These are phyloP conservation scores for Amblyjoppa fuscipennis DNA, from an alignment of 2,888 invertebrate genomes.

Conservation along the genomic window DNA sequence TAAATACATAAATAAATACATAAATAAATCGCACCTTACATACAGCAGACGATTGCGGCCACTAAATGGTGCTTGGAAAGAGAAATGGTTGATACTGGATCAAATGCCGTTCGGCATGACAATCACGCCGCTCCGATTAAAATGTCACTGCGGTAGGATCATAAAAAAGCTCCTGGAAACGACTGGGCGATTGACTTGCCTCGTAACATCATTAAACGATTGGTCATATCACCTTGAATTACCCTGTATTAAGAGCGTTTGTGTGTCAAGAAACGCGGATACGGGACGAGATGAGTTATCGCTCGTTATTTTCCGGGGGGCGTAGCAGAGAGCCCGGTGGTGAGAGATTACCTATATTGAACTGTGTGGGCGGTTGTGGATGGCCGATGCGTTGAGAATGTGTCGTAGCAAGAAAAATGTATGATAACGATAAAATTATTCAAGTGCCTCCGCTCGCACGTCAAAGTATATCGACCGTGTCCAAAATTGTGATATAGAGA, in stretches of 20 bases:
- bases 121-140: too few relatives aligned
- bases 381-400: conserved; percentile 5
- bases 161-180: not conserved
- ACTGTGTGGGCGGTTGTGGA: conserved; percentile 21
- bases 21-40: too few relatives aligned
- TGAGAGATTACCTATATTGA: conserved; percentile 30
- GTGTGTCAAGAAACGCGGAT: not conserved
- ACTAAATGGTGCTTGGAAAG: too few relatives aligned
- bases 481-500: not conserved
- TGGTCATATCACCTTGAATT: too few relatives aligned
- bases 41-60: too few relatives aligned
- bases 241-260: too few relatives aligned
- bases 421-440: conserved; percentile 21
- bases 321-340: not conserved
- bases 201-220: too few relatives aligned
- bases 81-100: too few relatives aligned
- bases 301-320: conserved; percentile 38
- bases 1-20: too few relatives aligned
- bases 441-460: not conserved
- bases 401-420: conserved; percentile 3
- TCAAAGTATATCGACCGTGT: not conserved
- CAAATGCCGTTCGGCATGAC: too few relatives aligned
- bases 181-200: not conserved
- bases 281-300: conserved; percentile 37
- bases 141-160: not conserved